Evolutionary conservation across 1,140 invertebrate species (phyloP).

Genomic region (Orius insidiosus): DNA sequence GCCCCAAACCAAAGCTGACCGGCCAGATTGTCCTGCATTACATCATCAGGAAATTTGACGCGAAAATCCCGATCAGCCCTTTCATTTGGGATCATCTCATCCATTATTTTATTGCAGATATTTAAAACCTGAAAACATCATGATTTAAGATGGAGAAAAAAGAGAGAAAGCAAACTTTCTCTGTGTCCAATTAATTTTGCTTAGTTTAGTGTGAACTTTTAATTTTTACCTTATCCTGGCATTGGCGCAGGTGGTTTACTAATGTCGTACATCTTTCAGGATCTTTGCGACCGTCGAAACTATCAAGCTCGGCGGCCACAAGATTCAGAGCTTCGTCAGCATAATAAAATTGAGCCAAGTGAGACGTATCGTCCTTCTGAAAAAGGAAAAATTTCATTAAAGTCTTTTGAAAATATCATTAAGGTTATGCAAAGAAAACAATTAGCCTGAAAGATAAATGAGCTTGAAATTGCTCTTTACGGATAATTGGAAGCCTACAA

Average conservation of each 20-base stretch:
- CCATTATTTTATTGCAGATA: constrained; percentile 89
- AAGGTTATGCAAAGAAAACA: too few species aligned
- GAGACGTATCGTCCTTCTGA: constrained; percentile 84
- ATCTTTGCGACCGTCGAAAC: constrained; percentile 94
- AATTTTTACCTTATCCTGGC: constrained; percentile 43
- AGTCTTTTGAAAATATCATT: too few species aligned
- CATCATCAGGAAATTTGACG: constrained; percentile 98
- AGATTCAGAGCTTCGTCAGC: constrained; percentile 91
- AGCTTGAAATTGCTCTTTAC: too few species aligned
- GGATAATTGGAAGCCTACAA: too few species aligned
- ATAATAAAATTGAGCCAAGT: constrained; percentile 93
- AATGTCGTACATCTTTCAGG: constrained; percentile 87
- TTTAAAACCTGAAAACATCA: constrained; percentile 49
- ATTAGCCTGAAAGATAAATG: too few species aligned
- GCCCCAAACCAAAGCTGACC: constrained; percentile 99
- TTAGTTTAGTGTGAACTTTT: too few species aligned
- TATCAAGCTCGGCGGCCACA: constrained; percentile 89
- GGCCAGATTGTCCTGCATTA: constrained; percentile 91
- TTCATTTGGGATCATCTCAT: constrained; percentile 76
- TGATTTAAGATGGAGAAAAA: too few species aligned
- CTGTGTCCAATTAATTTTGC: too few species aligned
- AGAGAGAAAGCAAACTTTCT: too few species aligned
- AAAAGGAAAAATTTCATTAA: constrained; percentile 22
- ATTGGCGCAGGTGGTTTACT: constrained; percentile 83
- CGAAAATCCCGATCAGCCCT: constrained; percentile 84